Base-by-base conservation (phyloP, 1,140 invertebrate species). In the Trichoplusia ni region DNA sequence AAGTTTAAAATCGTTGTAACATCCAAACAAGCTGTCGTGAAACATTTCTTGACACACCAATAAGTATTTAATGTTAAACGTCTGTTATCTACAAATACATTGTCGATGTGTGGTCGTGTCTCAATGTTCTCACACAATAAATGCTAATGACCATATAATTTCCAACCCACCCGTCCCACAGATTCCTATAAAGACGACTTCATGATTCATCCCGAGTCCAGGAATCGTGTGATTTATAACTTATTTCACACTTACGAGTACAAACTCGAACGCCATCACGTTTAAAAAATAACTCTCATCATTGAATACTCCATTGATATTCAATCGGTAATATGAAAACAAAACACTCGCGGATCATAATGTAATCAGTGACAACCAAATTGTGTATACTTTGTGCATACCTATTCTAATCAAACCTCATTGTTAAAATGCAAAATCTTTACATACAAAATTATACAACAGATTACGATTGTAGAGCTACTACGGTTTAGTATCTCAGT, bases 141-240 rank as follows among this genome's bases (percentile, higher is more conserved):
- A 58, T 58, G 25, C 38, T 58, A 58, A 58, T 42, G 21, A 9
- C 5, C 38, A 25, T 42, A n/a, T 58, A 27, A 58, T 58, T 58
- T 58, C 37, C 21, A 25, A 49, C 54, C 38, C 37, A 58, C 38
- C 16, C 25, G 14, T 42, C 38, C 53, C 37, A 31, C 25, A 54
- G 51, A 44, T 58, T 58, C 37, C 37, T 58, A 44, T 31, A 54
- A 37, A 14, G 33, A 19, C 4, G 13, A 14, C 14, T 25, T 23
- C 14, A 44, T 58, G 54, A 58, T 44, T 58, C 54, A 58, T 40
- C 25, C 54, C 16, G 54, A 14, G 38, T 58, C 54, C 54, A 29
- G 38, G 54, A 58, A 58, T 58, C 51, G 51, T 31, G 38, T 18
- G 54, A 58, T 58, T 58, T 58, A 44, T 44, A 31, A 23, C 54